Evolutionary conservation across 2,888 invertebrate species (phyloP).

Genomic region (Xanthia togata): DNA sequence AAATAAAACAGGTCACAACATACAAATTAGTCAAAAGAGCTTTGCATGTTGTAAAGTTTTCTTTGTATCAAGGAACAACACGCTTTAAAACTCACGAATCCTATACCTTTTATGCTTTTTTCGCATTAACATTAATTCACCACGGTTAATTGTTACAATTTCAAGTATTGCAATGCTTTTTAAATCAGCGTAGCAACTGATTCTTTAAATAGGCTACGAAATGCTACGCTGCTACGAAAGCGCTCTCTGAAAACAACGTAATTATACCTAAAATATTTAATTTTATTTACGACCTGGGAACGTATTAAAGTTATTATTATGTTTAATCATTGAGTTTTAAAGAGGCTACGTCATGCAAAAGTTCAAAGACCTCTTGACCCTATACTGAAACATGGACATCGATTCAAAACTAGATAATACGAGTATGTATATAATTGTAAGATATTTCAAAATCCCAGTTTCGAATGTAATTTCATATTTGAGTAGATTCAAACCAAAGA

Average conservation of each 20-base stretch:
- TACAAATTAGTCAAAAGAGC: not conserved
- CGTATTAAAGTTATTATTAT: not conserved
- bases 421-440: not conserved
- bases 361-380: conserved; percentile 10
- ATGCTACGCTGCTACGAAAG: not conserved
- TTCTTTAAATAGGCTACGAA: conserved; percentile 22
- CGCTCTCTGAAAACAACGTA: conserved; percentile 11
- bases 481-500: conserved; percentile 17
- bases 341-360: not conserved
- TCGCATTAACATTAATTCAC: not conserved
- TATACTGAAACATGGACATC: not conserved
- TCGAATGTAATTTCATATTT: not conserved
- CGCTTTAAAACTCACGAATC: not conserved
- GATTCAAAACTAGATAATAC: not conserved
- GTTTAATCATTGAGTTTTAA: not conserved
- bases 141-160: not conserved
- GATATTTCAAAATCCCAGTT: not conserved
- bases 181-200: conserved; percentile 20
- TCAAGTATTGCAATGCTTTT: conserved; percentile 6
- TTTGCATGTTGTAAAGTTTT: not conserved
- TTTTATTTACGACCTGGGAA: conserved; percentile 6
- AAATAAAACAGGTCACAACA: not conserved
- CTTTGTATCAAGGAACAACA: not conserved
- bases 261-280: conserved; percentile 10
- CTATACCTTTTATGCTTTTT: not conserved